Evolutionary conservation across 2,113 vertebrate genomes (phyloP).

Genomic region (Craseonycteris thonglongyai): DNA sequence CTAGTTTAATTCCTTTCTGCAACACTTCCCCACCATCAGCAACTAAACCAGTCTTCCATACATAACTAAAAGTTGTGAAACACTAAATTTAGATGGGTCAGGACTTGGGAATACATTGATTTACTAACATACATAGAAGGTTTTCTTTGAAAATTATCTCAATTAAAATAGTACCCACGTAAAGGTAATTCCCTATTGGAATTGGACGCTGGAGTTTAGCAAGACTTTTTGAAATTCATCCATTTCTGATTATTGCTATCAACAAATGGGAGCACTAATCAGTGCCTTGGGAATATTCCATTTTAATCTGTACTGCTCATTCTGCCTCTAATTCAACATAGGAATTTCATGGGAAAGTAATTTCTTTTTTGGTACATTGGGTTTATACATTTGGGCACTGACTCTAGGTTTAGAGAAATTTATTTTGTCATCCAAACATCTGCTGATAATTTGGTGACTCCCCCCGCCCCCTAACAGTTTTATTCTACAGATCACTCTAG

Average conservation of each 20-base stretch:
- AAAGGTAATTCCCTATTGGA: background rate
- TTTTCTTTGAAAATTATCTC: slow-evolving; percentile 8
- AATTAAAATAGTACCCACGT: slow-evolving; percentile 5
- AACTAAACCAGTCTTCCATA: background rate
- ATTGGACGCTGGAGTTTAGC: background rate
- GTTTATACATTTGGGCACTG: background rate
- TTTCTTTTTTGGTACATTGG: background rate
- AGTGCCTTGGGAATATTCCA: background rate
- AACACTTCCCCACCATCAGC: background rate
- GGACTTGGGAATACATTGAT: background rate
- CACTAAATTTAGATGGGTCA: background rate
- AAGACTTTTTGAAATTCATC: background rate
- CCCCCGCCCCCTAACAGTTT: background rate
- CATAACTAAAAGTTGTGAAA: background rate
- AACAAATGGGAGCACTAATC: background rate
- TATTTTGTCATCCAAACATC: background rate
- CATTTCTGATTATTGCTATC: background rate
- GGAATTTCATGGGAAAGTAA: background rate
- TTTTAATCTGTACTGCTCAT: background rate
- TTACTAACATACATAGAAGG: background rate
- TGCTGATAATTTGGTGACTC: background rate
- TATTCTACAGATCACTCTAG: background rate
- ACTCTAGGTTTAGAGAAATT: background rate
- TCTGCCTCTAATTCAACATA: background rate
- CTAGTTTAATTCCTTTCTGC: background rate